phyloP scores from a whole-genome alignment of 2,797 vertebrate species.

The Phoebastria nigripes region DNA sequence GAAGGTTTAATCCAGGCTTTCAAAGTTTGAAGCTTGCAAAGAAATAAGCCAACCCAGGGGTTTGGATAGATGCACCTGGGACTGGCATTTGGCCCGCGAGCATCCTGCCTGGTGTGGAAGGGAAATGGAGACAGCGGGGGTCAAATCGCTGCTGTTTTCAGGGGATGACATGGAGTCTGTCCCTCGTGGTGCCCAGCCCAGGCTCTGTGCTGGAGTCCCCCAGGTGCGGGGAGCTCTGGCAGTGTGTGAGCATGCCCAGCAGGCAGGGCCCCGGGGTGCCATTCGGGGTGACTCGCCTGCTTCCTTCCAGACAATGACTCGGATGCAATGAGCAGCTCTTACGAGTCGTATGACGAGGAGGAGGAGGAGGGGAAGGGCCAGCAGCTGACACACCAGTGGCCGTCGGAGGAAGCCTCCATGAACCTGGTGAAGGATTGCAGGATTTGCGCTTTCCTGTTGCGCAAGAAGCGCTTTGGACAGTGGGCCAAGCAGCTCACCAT shows the following conservation, averaged over 20 bases:
- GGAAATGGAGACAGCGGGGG: neutral
- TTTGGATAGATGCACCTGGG: neutral
- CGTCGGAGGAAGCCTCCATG: slow-evolving; percentile 84
- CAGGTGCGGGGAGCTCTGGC: rapidly evolving
- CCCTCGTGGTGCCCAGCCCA: neutral
- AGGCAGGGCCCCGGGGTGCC: neutral
- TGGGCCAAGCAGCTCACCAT: slow-evolving; percentile 96
- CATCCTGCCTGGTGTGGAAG: neutral
- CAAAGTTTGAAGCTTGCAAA: neutral
- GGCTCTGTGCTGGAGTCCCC: neutral
- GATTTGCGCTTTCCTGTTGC: slow-evolving; percentile 92
- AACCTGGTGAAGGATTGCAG: slow-evolving; percentile 89
- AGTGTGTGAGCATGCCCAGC: rapidly evolving
- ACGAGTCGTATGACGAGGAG: slow-evolving; percentile 97
- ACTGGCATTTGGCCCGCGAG: neutral
- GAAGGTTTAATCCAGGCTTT: neutral
- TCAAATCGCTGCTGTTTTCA: neutral
- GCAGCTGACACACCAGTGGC: slow-evolving; percentile 85
- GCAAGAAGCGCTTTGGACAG: slow-evolving; percentile 97
- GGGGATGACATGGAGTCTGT: neutral
- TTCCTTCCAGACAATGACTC: slow-evolving; percentile 90
- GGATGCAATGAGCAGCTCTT: slow-evolving; percentile 95
- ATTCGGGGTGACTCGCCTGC: neutral
- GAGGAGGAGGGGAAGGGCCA: slow-evolving; percentile 91
- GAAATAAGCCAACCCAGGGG: neutral